Percentiles rank a stretch among this genome's conserved stretches.
Conservation (phyloP, 2,888 invertebrate genomes). For the Brachycybe producta region DNA sequence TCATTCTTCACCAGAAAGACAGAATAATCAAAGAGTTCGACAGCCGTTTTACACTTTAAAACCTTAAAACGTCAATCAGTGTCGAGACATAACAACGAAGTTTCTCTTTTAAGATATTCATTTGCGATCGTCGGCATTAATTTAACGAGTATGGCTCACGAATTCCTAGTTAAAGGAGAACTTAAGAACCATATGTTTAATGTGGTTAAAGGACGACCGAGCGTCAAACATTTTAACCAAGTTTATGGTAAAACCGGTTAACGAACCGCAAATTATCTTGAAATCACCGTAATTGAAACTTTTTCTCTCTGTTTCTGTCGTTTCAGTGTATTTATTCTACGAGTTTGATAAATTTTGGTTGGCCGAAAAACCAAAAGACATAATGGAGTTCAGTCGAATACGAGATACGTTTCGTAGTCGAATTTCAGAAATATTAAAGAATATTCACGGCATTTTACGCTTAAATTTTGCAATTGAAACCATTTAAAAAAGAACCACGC, state of each 20-base stretch:
- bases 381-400: constrained; percentile 89
- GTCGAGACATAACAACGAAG: no score
- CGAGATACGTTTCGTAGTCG: constrained; percentile 69
- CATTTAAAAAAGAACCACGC: constrained; percentile 42
- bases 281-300: constrained; percentile 15
- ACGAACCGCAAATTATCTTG: neutral
- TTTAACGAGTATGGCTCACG: constrained; percentile 78
- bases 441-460: constrained; percentile 58
- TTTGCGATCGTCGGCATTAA: constrained; percentile 66
- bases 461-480: constrained; percentile 66
- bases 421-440: constrained; percentile 51
- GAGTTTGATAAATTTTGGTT: constrained; percentile 94
- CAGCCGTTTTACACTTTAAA: no score
- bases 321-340: constrained; percentile 61
- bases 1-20: no score
- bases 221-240: constrained; percentile 60
- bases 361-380: constrained; percentile 73
- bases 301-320: neutral
- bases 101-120: constrained; percentile 38
- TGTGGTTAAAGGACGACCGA: constrained; percentile 38
- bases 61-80: no score
- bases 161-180: constrained; percentile 60
- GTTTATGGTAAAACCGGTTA: constrained; percentile 55
- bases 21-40: no score
- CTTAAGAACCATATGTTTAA: constrained; percentile 89